These are phyloP conservation scores for Entomobrya proxima DNA, from an alignment of 2,888 invertebrate species.

Conservation along the genomic window DNA sequence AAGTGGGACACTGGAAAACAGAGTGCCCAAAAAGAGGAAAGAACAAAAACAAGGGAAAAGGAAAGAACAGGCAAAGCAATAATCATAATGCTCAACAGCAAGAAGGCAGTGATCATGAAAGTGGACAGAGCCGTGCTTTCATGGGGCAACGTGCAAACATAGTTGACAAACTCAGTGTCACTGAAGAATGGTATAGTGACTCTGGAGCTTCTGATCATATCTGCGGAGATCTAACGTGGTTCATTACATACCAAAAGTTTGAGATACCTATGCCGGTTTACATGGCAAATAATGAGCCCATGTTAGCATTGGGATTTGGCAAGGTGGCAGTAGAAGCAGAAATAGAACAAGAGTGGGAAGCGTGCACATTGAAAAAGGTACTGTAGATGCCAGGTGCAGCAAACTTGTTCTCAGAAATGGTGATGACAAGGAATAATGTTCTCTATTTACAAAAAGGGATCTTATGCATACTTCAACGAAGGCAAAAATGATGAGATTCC, in stretches of 20 bases:
- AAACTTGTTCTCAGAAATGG: conserved; percentile 40
- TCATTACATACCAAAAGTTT: neutral
- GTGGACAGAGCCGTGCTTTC: too few relatives aligned
- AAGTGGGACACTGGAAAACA: too few relatives aligned
- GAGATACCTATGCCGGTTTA: neutral
- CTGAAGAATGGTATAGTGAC: conserved; percentile 32
- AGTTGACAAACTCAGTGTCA: neutral
- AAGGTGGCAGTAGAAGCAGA: neutral
- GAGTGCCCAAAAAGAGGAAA: too few relatives aligned
- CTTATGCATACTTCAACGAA: too few relatives aligned
- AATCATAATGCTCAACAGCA: too few relatives aligned
- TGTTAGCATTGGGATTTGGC: conserved; percentile 21
- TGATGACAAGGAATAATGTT: conserved; percentile 23
- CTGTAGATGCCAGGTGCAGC: conserved; percentile 37
- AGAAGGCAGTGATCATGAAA: too few relatives aligned
- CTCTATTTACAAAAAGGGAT: neutral
- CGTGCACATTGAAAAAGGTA: neutral
- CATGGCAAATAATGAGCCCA: neutral
- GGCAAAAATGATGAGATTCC: neutral
- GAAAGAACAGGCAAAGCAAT: too few relatives aligned
- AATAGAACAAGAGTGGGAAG: neutral
- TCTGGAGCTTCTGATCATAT: conserved; percentile 31
- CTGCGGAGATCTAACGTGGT: conserved; percentile 10
- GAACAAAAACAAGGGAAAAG: too few relatives aligned
- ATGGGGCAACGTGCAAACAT: neutral